phyloP scores from a whole-genome alignment of 2,797 vertebrate genomes.

The Epinephelus coioides region DNA sequence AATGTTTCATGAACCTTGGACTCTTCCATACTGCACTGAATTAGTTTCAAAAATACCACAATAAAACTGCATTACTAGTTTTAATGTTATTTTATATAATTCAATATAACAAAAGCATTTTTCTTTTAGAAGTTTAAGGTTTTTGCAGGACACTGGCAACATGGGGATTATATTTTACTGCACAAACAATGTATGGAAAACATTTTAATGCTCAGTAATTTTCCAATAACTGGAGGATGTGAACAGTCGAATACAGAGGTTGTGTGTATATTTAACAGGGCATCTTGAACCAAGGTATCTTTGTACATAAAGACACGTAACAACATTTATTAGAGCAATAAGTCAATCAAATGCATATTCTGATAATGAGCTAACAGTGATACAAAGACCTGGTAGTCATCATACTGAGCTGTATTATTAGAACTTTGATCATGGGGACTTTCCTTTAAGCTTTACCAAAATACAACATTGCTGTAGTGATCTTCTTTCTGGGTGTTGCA shows the following conservation, averaged over 20 bases:
- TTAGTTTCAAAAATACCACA: neutral
- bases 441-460: constrained; percentile 19
- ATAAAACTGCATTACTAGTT: constrained; percentile 1
- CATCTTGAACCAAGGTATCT: constrained; percentile 16
- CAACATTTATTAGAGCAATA: constrained; percentile 32
- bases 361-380: constrained; percentile 30
- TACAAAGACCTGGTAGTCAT: constrained; percentile 22
- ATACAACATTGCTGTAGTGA: constrained; percentile 6
- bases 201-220: constrained; percentile 1
- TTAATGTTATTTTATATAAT: constrained; percentile 11
- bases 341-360: constrained; percentile 35
- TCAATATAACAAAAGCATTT: constrained; percentile 14
- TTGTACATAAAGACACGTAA: constrained; percentile 24
- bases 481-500: constrained; percentile 11
- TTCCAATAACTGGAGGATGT: constrained; percentile 7
- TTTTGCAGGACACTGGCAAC: constrained; percentile 24
- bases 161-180: constrained; percentile 23
- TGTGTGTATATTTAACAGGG: constrained; percentile 25
- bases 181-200: constrained; percentile 34
- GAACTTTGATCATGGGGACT: constrained; percentile 6
- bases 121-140: constrained; percentile 12
- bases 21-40: neutral
- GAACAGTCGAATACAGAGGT: constrained; percentile 21
- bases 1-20: constrained; percentile 42
- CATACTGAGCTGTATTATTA: constrained; percentile 8